Evolutionary conservation across 2,113 vertebrate species (phyloP).

Genomic region (Lates calcarifer): DNA sequence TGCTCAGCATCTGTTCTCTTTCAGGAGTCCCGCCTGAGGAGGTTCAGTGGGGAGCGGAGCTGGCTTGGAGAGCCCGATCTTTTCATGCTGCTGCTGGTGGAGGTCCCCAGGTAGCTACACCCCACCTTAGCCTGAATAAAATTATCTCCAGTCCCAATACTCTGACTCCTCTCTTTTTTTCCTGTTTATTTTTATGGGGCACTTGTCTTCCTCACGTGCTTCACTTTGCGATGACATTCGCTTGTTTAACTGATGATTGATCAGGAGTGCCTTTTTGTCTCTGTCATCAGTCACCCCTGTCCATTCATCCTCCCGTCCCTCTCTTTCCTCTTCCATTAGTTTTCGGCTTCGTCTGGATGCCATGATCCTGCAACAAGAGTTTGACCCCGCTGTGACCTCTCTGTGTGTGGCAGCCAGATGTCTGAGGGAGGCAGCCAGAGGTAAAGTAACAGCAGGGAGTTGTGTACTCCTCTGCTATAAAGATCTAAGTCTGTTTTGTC

Average conservation of each 20-base stretch:
- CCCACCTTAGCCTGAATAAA: not conserved
- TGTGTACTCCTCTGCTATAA: slow-evolving; percentile 37
- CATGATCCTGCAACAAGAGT: slow-evolving; percentile 89
- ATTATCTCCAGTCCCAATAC: not conserved
- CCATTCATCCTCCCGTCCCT: slow-evolving; percentile 32
- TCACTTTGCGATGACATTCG: slow-evolving; percentile 28
- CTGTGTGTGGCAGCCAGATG: slow-evolving; percentile 87
- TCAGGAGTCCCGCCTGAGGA: slow-evolving; percentile 83
- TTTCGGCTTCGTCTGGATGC: slow-evolving; percentile 85
- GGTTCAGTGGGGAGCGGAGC: slow-evolving; percentile 80
- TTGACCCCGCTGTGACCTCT: slow-evolving; percentile 86
- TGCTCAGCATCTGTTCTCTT: slow-evolving; percentile 51
- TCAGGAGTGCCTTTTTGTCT: slow-evolving; percentile 54
- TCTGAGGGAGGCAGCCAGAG: slow-evolving; percentile 86
- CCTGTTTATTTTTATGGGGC: not conserved
- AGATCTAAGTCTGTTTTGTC: slow-evolving; percentile 23
- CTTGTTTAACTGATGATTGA: slow-evolving; percentile 68
- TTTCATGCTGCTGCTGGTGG: slow-evolving; percentile 84
- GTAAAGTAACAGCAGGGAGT: slow-evolving; percentile 80
- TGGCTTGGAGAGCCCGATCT: slow-evolving; percentile 84
- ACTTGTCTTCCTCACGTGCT: not conserved
- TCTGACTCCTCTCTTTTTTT: not conserved
- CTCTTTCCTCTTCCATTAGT: slow-evolving; percentile 70
- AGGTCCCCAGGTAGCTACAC: slow-evolving; percentile 86
- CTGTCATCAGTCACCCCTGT: slow-evolving; percentile 42